Evolutionary conservation across 2,888 invertebrate genomes (phyloP).

Genomic region (Orthonychiurus folsomi): DNA sequence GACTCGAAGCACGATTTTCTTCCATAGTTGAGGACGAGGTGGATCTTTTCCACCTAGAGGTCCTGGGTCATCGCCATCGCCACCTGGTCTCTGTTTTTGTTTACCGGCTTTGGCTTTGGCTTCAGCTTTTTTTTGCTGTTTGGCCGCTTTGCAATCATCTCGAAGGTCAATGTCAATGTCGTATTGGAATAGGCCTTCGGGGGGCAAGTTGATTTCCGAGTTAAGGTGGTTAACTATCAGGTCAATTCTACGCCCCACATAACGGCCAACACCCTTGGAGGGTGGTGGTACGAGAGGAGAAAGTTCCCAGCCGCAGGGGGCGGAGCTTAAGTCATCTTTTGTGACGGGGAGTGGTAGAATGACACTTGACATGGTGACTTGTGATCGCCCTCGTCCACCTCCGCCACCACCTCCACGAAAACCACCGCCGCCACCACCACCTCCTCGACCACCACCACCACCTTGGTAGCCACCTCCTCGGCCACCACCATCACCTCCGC

Average conservation of each 20-base stretch:
- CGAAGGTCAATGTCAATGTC: slow-evolving; percentile 6
- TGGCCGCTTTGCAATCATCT: background rate
- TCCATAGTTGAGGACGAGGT: slow-evolving; percentile 11
- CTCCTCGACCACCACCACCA: background rate
- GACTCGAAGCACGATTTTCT: slow-evolving; percentile 3
- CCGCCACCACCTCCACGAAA: slow-evolving; percentile 8
- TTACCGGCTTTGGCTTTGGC: background rate
- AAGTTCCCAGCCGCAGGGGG: background rate
- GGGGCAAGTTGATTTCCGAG: background rate
- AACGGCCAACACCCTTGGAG: background rate
- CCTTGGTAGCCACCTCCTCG: background rate
- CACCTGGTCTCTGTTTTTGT: background rate
- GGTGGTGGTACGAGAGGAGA: background rate
- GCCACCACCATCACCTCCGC: background rate
- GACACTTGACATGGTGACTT: background rate
- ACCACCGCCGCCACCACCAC: background rate
- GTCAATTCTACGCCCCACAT: background rate
- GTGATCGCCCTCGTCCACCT: slow-evolving; percentile 8
- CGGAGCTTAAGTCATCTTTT: background rate
- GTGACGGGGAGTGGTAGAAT: background rate
- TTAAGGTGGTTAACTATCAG: background rate
- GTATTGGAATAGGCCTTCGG: slow-evolving; percentile 5
- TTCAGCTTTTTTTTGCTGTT: slow-evolving; percentile 3
- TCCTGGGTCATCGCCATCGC: background rate
- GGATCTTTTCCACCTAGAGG: background rate